These are phyloP conservation scores for Bos taurus DNA, from an alignment of 2,113 vertebrate species.

Conservation along the genomic window ARS-UCD2.0 NC_037328.1:118214001-118214500, in stretches of 20 bases:
- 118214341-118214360: not conserved
- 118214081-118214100: conserved; percentile 58
- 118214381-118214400: not conserved
- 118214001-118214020: conserved; percentile 34
- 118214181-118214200: conserved; percentile 58
- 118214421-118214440: not conserved
- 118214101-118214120: conserved; percentile 81
- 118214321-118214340: not conserved
- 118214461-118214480: not conserved
- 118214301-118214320: not conserved
- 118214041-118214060: conserved; percentile 59
- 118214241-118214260: not conserved
- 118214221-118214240: conserved; percentile 41
- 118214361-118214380: not conserved
- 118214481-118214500: not conserved
- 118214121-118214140: conserved; percentile 79
- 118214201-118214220: conserved; percentile 52
- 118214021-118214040: conserved; percentile 31
- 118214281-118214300: not conserved
- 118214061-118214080: conserved; percentile 46
- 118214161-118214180: conserved; percentile 87
- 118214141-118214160: conserved; percentile 81
- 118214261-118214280: not conserved
- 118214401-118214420: not conserved
- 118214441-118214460: not conserved